A percentile compares a stretch with the other conserved stretches of the same genome.
These are phyloP conservation scores for Neolamprologus sp. DNA, from an alignment of 2,113 vertebrate genomes.

Conservation along the genomic window DNA sequence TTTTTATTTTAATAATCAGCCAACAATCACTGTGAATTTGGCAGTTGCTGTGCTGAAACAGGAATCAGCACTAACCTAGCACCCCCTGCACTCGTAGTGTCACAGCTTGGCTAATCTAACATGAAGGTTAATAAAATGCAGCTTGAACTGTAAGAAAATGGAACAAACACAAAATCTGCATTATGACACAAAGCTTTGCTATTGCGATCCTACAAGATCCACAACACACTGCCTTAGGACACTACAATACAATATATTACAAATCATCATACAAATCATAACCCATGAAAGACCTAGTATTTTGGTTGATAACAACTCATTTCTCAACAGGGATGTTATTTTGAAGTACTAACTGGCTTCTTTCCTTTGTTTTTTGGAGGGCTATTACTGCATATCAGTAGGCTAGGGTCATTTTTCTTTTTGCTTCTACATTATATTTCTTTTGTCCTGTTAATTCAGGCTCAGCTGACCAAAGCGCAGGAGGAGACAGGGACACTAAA, in stretches of 20 bases:
- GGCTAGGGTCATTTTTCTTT: neutral
- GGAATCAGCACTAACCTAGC: neutral
- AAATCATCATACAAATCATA: neutral
- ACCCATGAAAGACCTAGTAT: neutral
- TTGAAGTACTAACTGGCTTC: neutral
- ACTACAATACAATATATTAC: neutral
- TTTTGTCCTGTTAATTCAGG: slow-evolving; percentile 58
- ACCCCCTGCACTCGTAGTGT: neutral
- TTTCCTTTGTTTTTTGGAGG: neutral
- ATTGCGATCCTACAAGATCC: neutral
- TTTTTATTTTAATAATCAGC: neutral
- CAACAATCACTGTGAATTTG: neutral
- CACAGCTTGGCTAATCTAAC: neutral
- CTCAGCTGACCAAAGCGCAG: slow-evolving; percentile 80
- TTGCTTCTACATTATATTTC: neutral
- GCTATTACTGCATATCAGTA: neutral
- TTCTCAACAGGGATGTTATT: neutral
- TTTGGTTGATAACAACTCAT: neutral
- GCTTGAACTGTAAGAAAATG: neutral
- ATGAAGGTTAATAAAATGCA: neutral
- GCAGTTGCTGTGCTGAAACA: neutral
- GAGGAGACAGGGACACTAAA: slow-evolving; percentile 83
- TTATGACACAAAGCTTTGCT: neutral
- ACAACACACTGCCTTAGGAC: neutral
- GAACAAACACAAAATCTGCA: neutral